Evolutionary conservation across 2,888 invertebrate genomes (phyloP).

Genomic region (Troides oblongomaculatus): DNA sequence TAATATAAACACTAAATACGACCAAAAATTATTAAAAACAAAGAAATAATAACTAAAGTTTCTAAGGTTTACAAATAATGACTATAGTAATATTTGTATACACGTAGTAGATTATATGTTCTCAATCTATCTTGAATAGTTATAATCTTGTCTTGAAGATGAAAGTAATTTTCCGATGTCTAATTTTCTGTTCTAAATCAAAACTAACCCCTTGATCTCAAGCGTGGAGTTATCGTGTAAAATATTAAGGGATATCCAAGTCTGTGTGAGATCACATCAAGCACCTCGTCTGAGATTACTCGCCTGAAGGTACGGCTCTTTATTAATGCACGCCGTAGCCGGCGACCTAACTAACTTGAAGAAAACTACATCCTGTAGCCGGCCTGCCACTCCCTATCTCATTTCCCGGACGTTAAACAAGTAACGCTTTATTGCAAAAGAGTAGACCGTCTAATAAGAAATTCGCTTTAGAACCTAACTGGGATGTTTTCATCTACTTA

Average conservation of each 20-base stretch:
- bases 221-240: conserved; percentile 6
- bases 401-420: conserved; percentile 63
- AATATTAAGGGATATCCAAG: conserved; percentile 10
- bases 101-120: too few species aligned
- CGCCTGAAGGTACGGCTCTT: conserved; percentile 47
- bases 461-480: conserved; percentile 56
- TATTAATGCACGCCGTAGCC: conserved; percentile 54
- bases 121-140: too few species aligned
- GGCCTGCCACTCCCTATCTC: conserved; percentile 45
- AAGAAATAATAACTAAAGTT: too few species aligned
- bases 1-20: too few species aligned
- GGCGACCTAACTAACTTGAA: conserved; percentile 60
- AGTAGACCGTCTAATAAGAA: conserved; percentile 48
- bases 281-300: conserved; percentile 44
- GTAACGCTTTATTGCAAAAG: conserved; percentile 61
- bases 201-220: not conserved
- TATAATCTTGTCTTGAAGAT: too few species aligned
- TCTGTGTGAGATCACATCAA: conserved; percentile 6
- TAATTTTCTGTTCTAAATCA: not conserved
- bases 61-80: too few species aligned
- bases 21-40: too few species aligned
- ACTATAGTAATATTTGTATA: too few species aligned
- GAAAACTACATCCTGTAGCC: conserved; percentile 53
- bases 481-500: conserved; percentile 56
- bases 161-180: too few species aligned